A percentile compares a stretch with the other conserved stretches of the same genome.
phyloP scores from a whole-genome alignment of 2,797 vertebrate species.

The Anisognathus igniventris region DNA sequence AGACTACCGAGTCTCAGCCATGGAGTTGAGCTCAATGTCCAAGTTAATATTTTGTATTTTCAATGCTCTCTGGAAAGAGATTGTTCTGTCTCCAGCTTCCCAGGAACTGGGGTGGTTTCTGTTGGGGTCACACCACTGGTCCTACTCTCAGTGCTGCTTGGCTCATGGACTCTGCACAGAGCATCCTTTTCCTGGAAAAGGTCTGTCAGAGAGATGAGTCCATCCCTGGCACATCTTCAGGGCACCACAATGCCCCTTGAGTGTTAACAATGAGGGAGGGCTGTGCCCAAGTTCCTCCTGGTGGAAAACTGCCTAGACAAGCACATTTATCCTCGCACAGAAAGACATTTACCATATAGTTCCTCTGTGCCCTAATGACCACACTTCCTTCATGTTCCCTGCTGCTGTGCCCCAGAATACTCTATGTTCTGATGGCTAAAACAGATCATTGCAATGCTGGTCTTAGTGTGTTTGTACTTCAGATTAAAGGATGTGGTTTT shows the following conservation, averaged over 20 bases:
- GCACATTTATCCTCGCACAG: neutral
- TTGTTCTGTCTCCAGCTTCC: neutral
- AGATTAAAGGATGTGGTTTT: conserved; percentile 31
- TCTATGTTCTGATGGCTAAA: neutral
- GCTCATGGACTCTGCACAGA: accelerated
- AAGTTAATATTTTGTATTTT: neutral
- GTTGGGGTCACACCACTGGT: too few relatives aligned
- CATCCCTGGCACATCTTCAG: too few relatives aligned
- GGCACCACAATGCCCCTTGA: accelerated
- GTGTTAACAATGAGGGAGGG: neutral
- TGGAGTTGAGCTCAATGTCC: neutral
- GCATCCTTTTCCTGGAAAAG: neutral
- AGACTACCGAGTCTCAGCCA: neutral
- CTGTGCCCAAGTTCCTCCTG: neutral
- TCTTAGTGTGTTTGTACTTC: neutral
- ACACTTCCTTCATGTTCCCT: neutral
- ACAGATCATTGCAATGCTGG: neutral
- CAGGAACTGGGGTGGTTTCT: accelerated
- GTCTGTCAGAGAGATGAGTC: neutral
- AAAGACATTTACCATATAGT: neutral
- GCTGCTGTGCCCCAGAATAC: neutral
- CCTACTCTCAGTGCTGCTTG: neutral
- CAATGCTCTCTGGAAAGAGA: neutral
- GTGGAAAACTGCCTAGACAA: neutral
- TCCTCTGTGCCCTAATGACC: neutral